These are phyloP conservation scores for Lophius piscatorius DNA, from an alignment of 2,113 vertebrate species.

Conservation along the genomic window DNA sequence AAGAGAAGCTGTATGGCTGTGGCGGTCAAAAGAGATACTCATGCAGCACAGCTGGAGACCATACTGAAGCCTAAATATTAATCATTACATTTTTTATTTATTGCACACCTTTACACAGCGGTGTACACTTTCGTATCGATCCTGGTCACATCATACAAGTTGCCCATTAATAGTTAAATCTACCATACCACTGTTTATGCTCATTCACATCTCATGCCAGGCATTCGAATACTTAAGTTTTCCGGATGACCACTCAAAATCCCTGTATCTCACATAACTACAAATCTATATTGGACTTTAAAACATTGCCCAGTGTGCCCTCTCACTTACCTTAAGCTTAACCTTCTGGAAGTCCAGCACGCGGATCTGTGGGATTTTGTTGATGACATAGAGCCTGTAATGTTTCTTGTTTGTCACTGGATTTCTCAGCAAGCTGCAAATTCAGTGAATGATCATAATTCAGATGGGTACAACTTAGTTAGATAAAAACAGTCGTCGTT, in stretches of 20 bases:
- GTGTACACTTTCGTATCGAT: too few relatives aligned
- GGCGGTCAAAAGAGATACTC: too few relatives aligned
- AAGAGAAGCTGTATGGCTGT: too few relatives aligned
- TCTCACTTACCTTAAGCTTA: slow-evolving; percentile 87
- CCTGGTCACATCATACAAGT: too few relatives aligned
- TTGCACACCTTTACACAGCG: too few relatives aligned
- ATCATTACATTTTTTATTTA: too few relatives aligned
- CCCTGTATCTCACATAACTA: not conserved
- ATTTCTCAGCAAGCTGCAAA: slow-evolving; percentile 90
- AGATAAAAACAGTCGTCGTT: not conserved
- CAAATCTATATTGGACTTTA: too few relatives aligned
- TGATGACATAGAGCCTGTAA: slow-evolving; percentile 96
- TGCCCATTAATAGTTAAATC: too few relatives aligned
- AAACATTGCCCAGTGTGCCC: not conserved
- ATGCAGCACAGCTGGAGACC: too few relatives aligned
- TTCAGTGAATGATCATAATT: not conserved
- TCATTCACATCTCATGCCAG: not conserved
- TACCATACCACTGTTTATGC: not conserved
- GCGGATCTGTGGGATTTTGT: slow-evolving; percentile 93
- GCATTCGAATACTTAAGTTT: not conserved
- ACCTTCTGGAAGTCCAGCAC: slow-evolving; percentile 99
- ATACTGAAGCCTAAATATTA: too few relatives aligned
- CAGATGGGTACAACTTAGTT: not conserved
- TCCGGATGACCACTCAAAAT: too few relatives aligned
- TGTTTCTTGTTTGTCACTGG: slow-evolving; percentile 99